Percentiles rank a stretch among this genome's conserved stretches.
phyloP scores from a whole-genome alignment of 2,797 vertebrate species.

The Cirrhinus molitorella region DNA sequence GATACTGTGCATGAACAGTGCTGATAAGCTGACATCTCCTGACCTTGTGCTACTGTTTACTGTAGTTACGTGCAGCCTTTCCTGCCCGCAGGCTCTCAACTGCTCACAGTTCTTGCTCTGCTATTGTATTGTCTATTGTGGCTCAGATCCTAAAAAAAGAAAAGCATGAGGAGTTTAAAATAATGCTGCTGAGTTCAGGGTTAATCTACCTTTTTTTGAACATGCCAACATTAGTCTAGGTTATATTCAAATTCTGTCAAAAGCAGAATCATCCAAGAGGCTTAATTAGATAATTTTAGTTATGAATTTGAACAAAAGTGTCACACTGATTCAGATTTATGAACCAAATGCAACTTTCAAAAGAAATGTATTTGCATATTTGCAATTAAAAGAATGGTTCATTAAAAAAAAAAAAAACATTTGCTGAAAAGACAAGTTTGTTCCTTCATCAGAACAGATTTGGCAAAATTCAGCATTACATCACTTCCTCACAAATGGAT shows the following conservation, averaged over 20 bases:
- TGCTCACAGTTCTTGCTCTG: slow-evolving; percentile 45
- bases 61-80: slow-evolving; percentile 45
- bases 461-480: background rate
- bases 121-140: slow-evolving; percentile 31
- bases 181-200: slow-evolving; percentile 40
- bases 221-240: background rate
- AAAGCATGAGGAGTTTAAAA: slow-evolving; percentile 46
- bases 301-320: background rate
- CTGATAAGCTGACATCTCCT: slow-evolving; percentile 35
- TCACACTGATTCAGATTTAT: slow-evolving; percentile 1
- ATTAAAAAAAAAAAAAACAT: background rate
- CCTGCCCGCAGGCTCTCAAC: slow-evolving; percentile 26
- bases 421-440: too few species aligned
- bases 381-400: background rate
- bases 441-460: background rate
- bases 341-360: background rate
- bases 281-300: background rate
- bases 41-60: slow-evolving; percentile 59
- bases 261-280: background rate
- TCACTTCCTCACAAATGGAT: background rate
- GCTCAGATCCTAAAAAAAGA: slow-evolving; percentile 49
- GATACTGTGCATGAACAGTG: slow-evolving; percentile 17
- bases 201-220: background rate
- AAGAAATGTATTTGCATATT: background rate
- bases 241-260: background rate